Evolutionary conservation across 2,113 vertebrate genomes (phyloP).

Genomic region (Sceloporus tristichus): DNA sequence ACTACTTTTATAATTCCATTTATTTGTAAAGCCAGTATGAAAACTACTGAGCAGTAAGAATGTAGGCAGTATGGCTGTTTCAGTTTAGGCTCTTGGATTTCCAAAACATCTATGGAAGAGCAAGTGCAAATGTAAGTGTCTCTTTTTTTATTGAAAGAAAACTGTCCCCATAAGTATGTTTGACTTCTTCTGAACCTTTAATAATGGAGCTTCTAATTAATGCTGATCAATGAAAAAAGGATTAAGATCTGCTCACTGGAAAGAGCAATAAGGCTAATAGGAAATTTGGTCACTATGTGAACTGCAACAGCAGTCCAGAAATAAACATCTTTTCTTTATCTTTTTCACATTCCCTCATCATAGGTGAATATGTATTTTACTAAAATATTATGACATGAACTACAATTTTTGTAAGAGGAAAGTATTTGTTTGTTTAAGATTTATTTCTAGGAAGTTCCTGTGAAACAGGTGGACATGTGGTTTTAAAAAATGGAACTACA

Average conservation of each 20-base stretch:
- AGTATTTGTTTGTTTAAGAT: constrained; percentile 21
- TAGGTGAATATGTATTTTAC: background rate
- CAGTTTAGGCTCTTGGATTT: background rate
- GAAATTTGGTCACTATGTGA: constrained; percentile 11
- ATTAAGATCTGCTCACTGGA: constrained; percentile 6
- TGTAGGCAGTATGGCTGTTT: background rate
- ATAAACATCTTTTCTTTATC: background rate
- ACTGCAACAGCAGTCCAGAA: constrained; percentile 11
- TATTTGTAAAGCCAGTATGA: background rate
- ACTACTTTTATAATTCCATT: background rate
- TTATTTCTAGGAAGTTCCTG: background rate
- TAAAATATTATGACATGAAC: background rate
- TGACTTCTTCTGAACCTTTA: constrained; percentile 23
- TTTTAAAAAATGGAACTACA: background rate
- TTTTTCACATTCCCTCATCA: background rate
- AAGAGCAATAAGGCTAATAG: constrained; percentile 2
- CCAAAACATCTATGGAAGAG: background rate
- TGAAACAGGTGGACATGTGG: background rate
- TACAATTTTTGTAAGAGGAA: background rate
- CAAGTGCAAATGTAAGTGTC: background rate
- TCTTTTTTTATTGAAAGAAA: constrained; percentile 8
- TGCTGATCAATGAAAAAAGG: background rate
- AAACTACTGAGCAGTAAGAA: constrained; percentile 3
- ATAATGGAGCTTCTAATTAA: constrained; percentile 13
- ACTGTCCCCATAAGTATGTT: constrained; percentile 3